Conservation (phyloP, 1,140 invertebrate genomes). For the Calephelis virginiensis region DNA sequence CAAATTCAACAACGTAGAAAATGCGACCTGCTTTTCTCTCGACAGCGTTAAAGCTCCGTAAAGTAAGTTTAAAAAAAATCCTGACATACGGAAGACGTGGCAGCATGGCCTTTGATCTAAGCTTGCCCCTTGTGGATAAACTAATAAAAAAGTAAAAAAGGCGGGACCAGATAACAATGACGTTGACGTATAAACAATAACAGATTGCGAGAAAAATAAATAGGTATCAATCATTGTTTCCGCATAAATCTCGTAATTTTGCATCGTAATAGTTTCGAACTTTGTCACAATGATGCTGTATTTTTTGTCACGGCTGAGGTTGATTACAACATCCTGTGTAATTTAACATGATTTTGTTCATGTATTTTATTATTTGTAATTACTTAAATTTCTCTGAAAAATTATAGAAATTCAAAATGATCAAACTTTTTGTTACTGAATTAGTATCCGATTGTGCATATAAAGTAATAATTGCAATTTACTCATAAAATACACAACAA, state of each 20-base stretch:
- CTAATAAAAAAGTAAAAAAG: no score
- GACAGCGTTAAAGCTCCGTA: no score
- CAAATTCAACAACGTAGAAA: no score
- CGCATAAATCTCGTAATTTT: not conserved
- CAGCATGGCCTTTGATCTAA: no score
- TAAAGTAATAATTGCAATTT: no score
- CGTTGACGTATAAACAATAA: no score
- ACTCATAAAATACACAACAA: no score
- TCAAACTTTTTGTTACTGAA: not conserved
- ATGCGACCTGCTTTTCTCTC: no score
- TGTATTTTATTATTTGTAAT: not conserved
- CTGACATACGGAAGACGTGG: no score
- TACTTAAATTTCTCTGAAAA: not conserved
- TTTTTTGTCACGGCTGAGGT: not conserved
- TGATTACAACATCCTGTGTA: slow-evolving; percentile 14
- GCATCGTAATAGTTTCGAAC: not conserved
- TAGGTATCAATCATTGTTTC: not conserved
- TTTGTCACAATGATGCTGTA: slow-evolving; percentile 9
- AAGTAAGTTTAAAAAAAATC: no score
- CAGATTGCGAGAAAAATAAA: slow-evolving; percentile 7
- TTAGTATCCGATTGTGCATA: not conserved
- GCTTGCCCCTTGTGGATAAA: no score
- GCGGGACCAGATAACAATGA: no score
- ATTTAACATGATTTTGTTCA: not conserved
- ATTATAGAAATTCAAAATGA: not conserved